Conservation (phyloP, 30 jellyfish, hydroid and myxozoan species). For the Phacellophora camtschatica region DNA sequence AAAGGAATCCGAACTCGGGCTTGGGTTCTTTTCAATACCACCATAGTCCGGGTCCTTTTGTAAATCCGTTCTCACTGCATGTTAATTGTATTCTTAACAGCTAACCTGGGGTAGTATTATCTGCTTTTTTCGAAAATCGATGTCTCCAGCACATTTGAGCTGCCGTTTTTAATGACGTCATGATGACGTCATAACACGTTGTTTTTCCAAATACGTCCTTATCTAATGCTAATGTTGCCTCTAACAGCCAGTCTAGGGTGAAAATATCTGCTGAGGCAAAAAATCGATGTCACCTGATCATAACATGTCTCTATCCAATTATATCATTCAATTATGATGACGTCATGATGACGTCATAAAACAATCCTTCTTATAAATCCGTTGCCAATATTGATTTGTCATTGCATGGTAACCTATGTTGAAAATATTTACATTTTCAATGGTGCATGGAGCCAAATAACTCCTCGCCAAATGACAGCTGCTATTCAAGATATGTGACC, state of each 20-base stretch:
- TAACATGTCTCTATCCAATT: neutral
- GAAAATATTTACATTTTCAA: neutral
- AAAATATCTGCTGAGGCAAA: neutral
- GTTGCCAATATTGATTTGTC: neutral
- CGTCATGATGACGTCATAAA: neutral
- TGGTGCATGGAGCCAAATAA: neutral
- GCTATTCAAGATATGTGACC: neutral
- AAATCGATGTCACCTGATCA: neutral
- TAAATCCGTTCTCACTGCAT: neutral
- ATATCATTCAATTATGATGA: neutral
- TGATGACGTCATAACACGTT: neutral
- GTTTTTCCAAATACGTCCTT: neutral
- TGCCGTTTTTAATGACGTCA: neutral
- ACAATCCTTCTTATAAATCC: neutral
- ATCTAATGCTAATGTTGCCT: neutral
- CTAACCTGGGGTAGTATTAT: neutral
- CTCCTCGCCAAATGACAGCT: neutral
- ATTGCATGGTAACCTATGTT: neutral
- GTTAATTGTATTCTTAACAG: neutral
- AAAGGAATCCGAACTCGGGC: too few species aligned
- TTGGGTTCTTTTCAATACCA: too few species aligned
- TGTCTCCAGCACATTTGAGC: neutral
- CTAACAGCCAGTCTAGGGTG: neutral
- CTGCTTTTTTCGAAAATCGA: neutral
- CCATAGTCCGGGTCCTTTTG: too few species aligned